phyloP scores from a whole-genome alignment of 2,797 vertebrate species.

The Ataeniobius toweri region DNA sequence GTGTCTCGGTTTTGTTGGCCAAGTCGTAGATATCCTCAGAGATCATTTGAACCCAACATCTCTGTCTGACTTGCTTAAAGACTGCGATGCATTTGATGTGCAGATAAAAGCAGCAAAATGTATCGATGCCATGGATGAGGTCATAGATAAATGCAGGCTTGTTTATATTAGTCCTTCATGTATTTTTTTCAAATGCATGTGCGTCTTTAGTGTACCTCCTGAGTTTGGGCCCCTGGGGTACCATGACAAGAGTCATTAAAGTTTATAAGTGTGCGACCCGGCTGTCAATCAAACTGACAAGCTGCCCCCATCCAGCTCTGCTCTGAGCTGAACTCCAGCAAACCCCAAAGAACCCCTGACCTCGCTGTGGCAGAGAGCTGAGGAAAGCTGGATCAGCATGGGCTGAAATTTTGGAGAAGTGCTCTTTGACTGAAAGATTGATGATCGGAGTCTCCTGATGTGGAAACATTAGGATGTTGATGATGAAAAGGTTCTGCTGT shows the following conservation, averaged over 20 bases:
- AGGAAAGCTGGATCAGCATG: slow-evolving; percentile 29
- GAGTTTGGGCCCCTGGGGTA: slow-evolving; percentile 66
- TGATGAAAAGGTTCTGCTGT: slow-evolving; percentile 28
- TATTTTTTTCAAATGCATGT: slow-evolving; percentile 8
- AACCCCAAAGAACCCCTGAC: slow-evolving; percentile 70
- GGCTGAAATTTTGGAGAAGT: slow-evolving; percentile 35
- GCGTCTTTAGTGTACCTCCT: slow-evolving; percentile 70
- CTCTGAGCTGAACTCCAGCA: slow-evolving; percentile 57
- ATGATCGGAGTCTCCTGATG: slow-evolving; percentile 25
- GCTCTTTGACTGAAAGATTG: slow-evolving; percentile 38
- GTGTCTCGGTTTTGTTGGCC: slow-evolving; percentile 52
- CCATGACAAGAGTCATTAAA: slow-evolving; percentile 82
- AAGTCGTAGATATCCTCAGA: slow-evolving; percentile 39
- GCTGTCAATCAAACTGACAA: slow-evolving; percentile 78
- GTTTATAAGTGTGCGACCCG: slow-evolving; percentile 78
- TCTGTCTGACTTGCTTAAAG: slow-evolving; percentile 15
- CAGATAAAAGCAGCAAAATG: slow-evolving; percentile 44
- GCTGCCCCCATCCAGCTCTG: slow-evolving; percentile 52
- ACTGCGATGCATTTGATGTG: slow-evolving; percentile 23
- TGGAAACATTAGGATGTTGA: slow-evolving; percentile 22
- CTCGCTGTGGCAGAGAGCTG: slow-evolving; percentile 58
- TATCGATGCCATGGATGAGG: slow-evolving; percentile 45
- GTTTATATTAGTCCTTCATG: slow-evolving; percentile 12
- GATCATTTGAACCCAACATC: slow-evolving; percentile 36
- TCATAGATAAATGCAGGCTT: slow-evolving; percentile 36